Evolutionary conservation across 2,888 invertebrate genomes (phyloP).

Genomic region (Dicyrtomina minuta): DNA sequence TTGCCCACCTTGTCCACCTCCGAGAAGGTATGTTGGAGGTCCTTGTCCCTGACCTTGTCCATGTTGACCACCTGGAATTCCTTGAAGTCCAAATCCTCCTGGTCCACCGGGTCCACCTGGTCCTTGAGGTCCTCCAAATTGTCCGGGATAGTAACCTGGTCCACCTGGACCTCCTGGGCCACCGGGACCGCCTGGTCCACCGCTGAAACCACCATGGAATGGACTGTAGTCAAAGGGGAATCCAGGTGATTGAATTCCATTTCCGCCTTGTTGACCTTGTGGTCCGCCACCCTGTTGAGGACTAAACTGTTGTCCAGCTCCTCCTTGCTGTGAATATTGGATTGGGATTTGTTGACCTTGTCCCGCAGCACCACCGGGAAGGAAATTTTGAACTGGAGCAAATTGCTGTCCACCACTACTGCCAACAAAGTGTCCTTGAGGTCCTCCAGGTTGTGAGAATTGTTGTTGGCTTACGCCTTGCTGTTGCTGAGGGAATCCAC

Average conservation of each 20-base stretch:
- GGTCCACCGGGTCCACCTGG: not conserved
- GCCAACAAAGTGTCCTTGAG: not conserved
- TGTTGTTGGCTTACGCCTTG: conserved; percentile 15
- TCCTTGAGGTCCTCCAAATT: too few species aligned
- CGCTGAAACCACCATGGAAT: too few species aligned
- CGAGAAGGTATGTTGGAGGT: not conserved
- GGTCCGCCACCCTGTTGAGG: conserved; percentile 7
- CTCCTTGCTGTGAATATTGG: conserved; percentile 27
- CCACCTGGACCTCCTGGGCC: conserved; percentile 9
- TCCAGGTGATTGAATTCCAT: not conserved
- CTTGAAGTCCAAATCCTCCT: not conserved
- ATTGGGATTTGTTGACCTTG: conserved; percentile 18
- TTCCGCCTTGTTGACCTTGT: not conserved
- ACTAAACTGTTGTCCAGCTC: conserved; percentile 7
- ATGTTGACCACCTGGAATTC: not conserved
- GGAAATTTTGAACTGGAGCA: conserved; percentile 9
- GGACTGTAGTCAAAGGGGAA: conserved; percentile 26
- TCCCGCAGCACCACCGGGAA: not conserved
- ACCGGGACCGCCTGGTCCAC: not conserved
- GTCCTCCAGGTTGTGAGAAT: conserved; percentile 13
- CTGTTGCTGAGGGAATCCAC: not conserved
- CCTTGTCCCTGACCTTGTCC: conserved; percentile 1
- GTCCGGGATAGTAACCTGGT: too few species aligned
- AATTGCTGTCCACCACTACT: conserved; percentile 3
- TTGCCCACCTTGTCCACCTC: conserved; percentile 12